Base-by-base conservation (phyloP, 1,140 invertebrate genomes). In the Sitodiplosis mosellana region DNA sequence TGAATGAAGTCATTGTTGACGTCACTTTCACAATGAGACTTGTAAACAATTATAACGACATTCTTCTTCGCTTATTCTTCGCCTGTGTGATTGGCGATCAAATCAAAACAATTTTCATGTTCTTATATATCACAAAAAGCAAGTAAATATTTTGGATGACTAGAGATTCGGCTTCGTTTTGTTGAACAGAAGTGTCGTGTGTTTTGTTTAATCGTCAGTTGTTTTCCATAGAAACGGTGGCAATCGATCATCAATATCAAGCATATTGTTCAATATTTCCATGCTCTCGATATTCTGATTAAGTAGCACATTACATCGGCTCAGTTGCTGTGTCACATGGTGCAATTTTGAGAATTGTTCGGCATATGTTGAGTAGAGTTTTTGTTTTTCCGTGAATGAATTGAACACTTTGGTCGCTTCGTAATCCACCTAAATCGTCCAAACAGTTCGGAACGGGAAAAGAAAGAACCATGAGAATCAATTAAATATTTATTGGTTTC, bases 211-310 rank as follows among this genome's bases (percentile, higher is more conserved):
- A 27, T 27, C 27, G 27, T 43, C 11, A 18, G 15, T 18, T 18
- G 83, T 86, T 7, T 81, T 85, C 87, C 86, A 90, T 10, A 87
- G 78, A 65, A 95, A 93, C 1, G 87, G 83, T 66, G 93, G 87
- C 17, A 95, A 60, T 34, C 86, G 74, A 50, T 91, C 83, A 33
- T 85, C 79, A 42, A 81, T 68, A 6, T 90, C 88, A 33, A 96
- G 68, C 36, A 83, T 61, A 59, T 82, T 79, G 59, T 95, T 94
- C 17, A 95, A 68, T 3, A 77, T 77, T 56, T 92, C 86, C 55
- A 93, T 72, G 44, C 80, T 80, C 56, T 86, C 86, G 1, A 93
- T 65, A 7, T 86, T 87, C 63, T 89, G 80, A 59, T 88, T 86
- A 6, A 95, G 69, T 46, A 82, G 66, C 38, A 77, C 76, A 61